Evolutionary conservation across 2,888 invertebrate genomes (phyloP).

Genomic region (Keiferia lycopersicella): DNA sequence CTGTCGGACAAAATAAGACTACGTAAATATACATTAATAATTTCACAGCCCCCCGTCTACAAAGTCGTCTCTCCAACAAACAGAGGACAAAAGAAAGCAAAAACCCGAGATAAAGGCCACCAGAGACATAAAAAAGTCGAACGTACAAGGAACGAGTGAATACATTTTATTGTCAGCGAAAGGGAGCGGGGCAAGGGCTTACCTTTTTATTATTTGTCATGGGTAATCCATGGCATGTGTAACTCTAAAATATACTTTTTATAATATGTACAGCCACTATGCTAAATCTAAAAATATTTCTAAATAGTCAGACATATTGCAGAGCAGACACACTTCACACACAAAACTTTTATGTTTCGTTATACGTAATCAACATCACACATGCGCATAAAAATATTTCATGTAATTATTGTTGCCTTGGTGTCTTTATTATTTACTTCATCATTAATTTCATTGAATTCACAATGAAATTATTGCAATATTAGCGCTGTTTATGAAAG

Average conservation of each 20-base stretch:
- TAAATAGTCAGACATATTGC: conserved; percentile 81
- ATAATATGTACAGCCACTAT: conserved; percentile 57
- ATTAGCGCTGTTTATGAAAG: background rate
- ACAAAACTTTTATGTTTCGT: conserved; percentile 62
- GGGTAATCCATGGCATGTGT: conserved; percentile 68
- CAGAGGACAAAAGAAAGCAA: conserved; percentile 80
- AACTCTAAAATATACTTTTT: conserved; percentile 51
- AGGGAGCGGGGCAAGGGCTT: conserved; percentile 48
- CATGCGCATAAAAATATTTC: background rate
- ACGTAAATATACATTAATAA: conserved; percentile 59
- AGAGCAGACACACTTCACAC: conserved; percentile 66
- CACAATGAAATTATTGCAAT: background rate
- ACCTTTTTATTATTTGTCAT: conserved; percentile 66
- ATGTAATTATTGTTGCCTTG: background rate
- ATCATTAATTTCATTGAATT: background rate
- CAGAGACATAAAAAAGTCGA: conserved; percentile 78
- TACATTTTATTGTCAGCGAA: conserved; percentile 43
- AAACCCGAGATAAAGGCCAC: conserved; percentile 79
- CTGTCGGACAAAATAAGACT: conserved; percentile 71
- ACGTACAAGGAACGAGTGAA: conserved; percentile 47
- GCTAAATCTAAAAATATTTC: conserved; percentile 79
- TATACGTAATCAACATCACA: conserved; percentile 45
- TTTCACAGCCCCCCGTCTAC: conserved; percentile 55
- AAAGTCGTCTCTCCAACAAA: conserved; percentile 68
- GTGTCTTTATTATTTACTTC: too few relatives aligned